Evolutionary conservation across 35 echinoderm and acorn worm genomes (phyloP).

Genomic region (Strongylocentrotus purpuratus): DNA sequence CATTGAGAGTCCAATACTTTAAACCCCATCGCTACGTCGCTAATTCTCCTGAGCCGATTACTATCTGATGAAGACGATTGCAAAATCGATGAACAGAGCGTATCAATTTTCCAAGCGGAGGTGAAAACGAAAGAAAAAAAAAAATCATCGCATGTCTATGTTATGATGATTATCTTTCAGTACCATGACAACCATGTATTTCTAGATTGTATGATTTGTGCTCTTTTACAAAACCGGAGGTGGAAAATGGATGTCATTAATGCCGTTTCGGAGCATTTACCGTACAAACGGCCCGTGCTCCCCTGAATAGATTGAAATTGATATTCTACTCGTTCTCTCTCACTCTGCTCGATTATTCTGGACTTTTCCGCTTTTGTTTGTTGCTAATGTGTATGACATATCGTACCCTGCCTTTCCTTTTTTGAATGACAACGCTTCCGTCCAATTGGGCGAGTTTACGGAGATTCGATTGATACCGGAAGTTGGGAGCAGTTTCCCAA

Average conservation of each 20-base stretch:
- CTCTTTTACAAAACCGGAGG: not conserved
- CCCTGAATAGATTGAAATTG: not conserved
- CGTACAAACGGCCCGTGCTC: not conserved
- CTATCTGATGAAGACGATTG: not conserved
- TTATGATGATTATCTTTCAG: not conserved
- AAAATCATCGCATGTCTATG: not conserved
- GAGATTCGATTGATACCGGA: not conserved
- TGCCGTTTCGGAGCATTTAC: not conserved
- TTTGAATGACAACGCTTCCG: not conserved
- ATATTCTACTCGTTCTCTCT: not conserved
- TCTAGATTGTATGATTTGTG: not conserved
- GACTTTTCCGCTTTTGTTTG: not conserved
- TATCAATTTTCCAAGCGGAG: not conserved
- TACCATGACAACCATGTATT: not conserved
- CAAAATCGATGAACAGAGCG: not conserved
- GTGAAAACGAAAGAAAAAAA: not conserved
- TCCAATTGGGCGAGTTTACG: not conserved
- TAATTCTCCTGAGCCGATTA: not conserved
- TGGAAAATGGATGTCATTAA: not conserved
- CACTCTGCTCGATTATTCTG: not conserved
- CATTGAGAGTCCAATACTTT: not conserved
- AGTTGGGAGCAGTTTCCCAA: not conserved
- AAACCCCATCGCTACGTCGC: not conserved
- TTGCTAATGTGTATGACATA: not conserved
- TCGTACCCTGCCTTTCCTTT: not conserved